Percentiles rank a stretch among this genome's conserved stretches.
These are phyloP conservation scores for Brienomyrus longianalis DNA, from an alignment of 2,113 vertebrate genomes.

Conservation along the genomic window DNA sequence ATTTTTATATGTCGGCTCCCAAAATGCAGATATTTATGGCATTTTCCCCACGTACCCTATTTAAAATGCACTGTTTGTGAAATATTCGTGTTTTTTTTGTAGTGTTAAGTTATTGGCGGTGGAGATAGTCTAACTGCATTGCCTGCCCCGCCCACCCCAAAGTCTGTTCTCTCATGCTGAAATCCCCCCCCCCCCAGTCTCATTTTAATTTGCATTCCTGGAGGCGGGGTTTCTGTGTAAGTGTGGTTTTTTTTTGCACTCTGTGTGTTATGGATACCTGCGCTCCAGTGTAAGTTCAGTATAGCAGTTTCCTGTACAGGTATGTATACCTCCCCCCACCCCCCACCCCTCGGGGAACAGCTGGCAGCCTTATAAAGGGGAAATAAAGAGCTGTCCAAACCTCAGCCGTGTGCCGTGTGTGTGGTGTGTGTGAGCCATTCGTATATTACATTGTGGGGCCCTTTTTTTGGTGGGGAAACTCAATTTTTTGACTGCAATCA, in stretches of 20 bases:
- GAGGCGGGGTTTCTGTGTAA: constrained; percentile 67
- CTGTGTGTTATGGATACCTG: constrained; percentile 74
- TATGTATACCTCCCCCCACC: constrained; percentile 60
- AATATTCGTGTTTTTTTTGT: constrained; percentile 55
- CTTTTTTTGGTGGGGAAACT: not conserved
- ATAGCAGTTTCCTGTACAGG: constrained; percentile 63
- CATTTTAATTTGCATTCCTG: constrained; percentile 57
- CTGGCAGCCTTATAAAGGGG: constrained; percentile 66
- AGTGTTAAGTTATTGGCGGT: constrained; percentile 65
- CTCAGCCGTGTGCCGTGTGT: constrained; percentile 28
- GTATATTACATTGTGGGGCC: not conserved
- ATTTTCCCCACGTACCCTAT: constrained; percentile 65
- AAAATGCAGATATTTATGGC: constrained; percentile 69
- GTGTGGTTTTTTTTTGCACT: constrained; percentile 63
- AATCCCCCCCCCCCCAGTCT: constrained; percentile 38
- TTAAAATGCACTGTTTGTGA: constrained; percentile 71
- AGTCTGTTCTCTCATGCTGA: constrained; percentile 4
- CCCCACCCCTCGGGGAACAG: constrained; percentile 44
- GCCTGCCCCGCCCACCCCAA: constrained; percentile 23
- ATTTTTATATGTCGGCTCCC: constrained; percentile 65
- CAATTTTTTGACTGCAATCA: not conserved
- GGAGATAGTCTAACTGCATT: constrained; percentile 31
- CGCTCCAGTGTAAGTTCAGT: constrained; percentile 66
- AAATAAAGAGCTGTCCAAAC: constrained; percentile 70
- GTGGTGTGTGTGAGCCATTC: not conserved